phyloP scores from a whole-genome alignment of 2,888 invertebrate genomes.

The Lypha dubia region DNA sequence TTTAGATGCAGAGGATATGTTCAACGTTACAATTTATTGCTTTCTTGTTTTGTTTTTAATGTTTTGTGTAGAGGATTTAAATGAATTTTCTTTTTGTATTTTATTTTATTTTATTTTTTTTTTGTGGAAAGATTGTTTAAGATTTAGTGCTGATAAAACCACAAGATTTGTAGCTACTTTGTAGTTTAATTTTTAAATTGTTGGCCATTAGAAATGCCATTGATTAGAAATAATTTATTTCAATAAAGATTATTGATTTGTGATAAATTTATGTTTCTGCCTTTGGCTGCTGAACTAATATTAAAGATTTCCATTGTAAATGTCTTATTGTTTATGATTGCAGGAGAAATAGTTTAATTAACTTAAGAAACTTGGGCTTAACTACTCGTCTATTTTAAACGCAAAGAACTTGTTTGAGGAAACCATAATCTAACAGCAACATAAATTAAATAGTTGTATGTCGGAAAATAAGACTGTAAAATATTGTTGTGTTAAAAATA shows the following conservation, averaged over 20 bases:
- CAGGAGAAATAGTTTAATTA: background rate
- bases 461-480: too few species aligned
- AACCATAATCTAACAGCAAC: too few species aligned
- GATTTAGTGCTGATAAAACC: constrained; percentile 45
- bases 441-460: too few species aligned
- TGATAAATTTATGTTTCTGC: constrained; percentile 42
- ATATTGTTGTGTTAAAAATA: too few species aligned
- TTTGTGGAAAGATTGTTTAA: constrained; percentile 44
- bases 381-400: too few species aligned
- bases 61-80: constrained; percentile 31
- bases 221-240: constrained; percentile 52
- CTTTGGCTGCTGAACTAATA: background rate
- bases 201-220: constrained; percentile 51
- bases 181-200: constrained; percentile 66
- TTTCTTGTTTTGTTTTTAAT: background rate
- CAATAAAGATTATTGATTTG: constrained; percentile 50
- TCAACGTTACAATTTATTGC: constrained; percentile 28
- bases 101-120: constrained; percentile 9
- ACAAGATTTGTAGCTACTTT: constrained; percentile 64
- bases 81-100: too few species aligned
- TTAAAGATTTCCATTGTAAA: background rate
- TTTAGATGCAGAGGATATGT: constrained; percentile 18
- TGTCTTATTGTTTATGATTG: background rate
- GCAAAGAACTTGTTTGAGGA: too few species aligned
- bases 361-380: too few species aligned